These are phyloP conservation scores for Cephalopterus ornatus DNA, from an alignment of 2,113 vertebrate genomes.

Conservation along the genomic window DNA sequence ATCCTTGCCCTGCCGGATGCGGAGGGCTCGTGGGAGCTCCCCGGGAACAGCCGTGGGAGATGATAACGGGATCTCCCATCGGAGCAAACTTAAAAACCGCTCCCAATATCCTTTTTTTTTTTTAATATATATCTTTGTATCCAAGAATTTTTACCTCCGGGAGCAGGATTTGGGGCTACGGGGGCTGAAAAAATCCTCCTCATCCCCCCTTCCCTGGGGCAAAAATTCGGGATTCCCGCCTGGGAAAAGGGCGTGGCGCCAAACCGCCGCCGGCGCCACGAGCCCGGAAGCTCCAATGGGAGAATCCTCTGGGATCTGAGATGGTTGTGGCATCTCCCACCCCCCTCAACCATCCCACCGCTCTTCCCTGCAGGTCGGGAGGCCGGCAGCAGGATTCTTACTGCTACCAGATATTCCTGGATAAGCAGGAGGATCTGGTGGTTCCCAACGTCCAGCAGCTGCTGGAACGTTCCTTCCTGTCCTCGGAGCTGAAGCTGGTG, in stretches of 20 bases:
- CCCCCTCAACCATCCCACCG: background rate
- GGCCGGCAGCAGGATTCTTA: slow-evolving; percentile 81
- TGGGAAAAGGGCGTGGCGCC: background rate
- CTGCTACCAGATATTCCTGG: slow-evolving; percentile 91
- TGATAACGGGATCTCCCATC: too few relatives aligned
- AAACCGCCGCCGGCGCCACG: background rate
- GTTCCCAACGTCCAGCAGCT: slow-evolving; percentile 88
- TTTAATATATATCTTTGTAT: background rate
- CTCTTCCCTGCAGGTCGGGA: slow-evolving; percentile 62
- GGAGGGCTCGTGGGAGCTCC: too few relatives aligned
- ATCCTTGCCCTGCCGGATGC: background rate
- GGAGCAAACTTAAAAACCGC: background rate
- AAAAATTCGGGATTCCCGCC: background rate
- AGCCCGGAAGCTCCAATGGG: background rate
- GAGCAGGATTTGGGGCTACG: background rate
- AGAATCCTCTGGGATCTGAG: background rate
- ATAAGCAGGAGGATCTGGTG: slow-evolving; percentile 83
- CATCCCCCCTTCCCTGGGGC: background rate
- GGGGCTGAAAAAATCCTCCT: background rate
- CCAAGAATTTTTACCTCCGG: background rate
- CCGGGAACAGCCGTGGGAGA: too few relatives aligned
- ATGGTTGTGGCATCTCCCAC: background rate
- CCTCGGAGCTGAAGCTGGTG: slow-evolving; percentile 78
- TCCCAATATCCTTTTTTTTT: background rate
- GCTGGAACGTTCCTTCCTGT: slow-evolving; percentile 86